Percentiles rank a stretch among this genome's conserved stretches.
These are phyloP conservation scores for Peromyscus maniculatus DNA, from an alignment of 2,113 vertebrate species.

Conservation along the genomic window DNA sequence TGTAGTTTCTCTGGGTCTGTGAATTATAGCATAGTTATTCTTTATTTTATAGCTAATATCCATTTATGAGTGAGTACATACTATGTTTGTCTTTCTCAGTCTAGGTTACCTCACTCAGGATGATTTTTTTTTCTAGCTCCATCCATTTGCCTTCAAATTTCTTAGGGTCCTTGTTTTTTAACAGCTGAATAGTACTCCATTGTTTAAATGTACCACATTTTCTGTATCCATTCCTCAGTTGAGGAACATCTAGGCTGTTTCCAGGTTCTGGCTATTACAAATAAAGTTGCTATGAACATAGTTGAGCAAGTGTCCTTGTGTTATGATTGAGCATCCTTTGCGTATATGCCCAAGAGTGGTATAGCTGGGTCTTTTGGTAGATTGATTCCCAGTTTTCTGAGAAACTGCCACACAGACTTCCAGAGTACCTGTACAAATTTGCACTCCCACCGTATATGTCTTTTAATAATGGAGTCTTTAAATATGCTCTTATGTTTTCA, in stretches of 20 bases:
- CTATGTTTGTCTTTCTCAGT: neutral
- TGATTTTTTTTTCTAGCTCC: neutral
- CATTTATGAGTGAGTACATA: neutral
- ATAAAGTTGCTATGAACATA: neutral
- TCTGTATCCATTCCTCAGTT: neutral
- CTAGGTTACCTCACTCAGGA: neutral
- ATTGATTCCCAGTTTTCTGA: neutral
- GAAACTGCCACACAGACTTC: neutral
- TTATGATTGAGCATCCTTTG: neutral
- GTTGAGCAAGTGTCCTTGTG: neutral
- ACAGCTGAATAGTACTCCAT: neutral
- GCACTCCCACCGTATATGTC: neutral
- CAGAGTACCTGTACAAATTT: neutral
- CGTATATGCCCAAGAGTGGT: neutral
- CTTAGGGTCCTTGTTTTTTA: neutral
- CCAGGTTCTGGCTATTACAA: neutral
- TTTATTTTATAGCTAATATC: neutral
- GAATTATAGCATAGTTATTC: neutral
- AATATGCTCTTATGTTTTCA: neutral
- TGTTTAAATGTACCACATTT: neutral
- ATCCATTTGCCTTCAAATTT: neutral
- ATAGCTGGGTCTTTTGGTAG: neutral
- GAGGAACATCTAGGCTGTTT: neutral
- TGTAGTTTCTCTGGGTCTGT: neutral
- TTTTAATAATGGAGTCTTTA: neutral